phyloP scores from a whole-genome alignment of 2,113 vertebrate species.

The Oreochromis aureus region DNA sequence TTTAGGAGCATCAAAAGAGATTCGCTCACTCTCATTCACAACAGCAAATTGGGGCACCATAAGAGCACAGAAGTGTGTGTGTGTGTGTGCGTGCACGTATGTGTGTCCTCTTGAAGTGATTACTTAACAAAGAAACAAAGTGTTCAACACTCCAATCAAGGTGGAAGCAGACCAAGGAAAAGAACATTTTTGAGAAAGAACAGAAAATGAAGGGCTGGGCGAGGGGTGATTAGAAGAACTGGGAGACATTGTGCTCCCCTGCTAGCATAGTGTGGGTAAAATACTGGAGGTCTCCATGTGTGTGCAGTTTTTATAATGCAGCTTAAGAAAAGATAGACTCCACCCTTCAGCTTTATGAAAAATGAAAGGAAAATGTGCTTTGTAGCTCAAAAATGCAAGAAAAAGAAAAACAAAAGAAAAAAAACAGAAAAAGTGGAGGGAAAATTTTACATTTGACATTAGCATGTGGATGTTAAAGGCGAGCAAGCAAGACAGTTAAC shows the following conservation, averaged over 20 bases:
- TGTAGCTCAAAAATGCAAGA: not conserved
- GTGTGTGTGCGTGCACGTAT: not conserved
- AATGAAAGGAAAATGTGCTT: not conserved
- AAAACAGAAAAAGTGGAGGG: not conserved
- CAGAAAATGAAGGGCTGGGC: not conserved
- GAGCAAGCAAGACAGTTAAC: not conserved
- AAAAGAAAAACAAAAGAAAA: not conserved
- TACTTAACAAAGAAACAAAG: slow-evolving; percentile 45
- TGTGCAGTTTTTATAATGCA: not conserved
- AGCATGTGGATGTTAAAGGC: not conserved
- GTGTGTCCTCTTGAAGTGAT: slow-evolving; percentile 41
- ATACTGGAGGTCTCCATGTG: not conserved
- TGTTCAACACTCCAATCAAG: slow-evolving; percentile 50
- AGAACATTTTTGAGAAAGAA: not conserved
- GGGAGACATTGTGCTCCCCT: not conserved
- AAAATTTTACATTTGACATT: not conserved
- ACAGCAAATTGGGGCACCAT: slow-evolving; percentile 43
- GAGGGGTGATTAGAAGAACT: not conserved
- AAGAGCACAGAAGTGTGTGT: slow-evolving; percentile 50
- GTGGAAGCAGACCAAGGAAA: slow-evolving; percentile 17
- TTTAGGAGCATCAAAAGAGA: slow-evolving; percentile 49
- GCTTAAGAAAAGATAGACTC: not conserved
- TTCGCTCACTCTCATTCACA: slow-evolving; percentile 11
- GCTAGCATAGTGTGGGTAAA: not conserved
- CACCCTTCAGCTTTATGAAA: not conserved